Percentiles rank a stretch among this genome's conserved stretches.
Evolutionary conservation across 2,888 invertebrate genomes (phyloP).

Genomic region (Pegoplata infirma): DNA sequence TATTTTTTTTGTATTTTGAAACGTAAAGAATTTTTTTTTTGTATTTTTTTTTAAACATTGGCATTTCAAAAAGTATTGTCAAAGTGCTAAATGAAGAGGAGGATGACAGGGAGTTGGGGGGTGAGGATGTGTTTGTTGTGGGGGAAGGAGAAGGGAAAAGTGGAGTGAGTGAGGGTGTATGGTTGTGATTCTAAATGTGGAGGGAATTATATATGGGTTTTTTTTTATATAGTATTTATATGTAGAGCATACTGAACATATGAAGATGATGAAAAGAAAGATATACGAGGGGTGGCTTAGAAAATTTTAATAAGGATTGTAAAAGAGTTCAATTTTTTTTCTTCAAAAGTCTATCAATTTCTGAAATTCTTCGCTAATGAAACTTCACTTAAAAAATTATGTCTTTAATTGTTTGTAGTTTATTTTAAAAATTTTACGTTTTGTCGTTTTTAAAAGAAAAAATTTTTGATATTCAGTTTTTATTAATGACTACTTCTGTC

Average conservation of each 20-base stretch:
- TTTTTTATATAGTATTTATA: conserved; percentile 50
- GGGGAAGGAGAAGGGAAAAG: neutral
- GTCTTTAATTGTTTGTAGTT: too few species aligned
- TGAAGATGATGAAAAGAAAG: conserved; percentile 3
- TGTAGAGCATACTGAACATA: conserved; percentile 44
- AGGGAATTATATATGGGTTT: conserved; percentile 39
- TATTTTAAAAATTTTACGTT: too few species aligned
- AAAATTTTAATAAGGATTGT: too few species aligned
- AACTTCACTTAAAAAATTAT: too few species aligned
- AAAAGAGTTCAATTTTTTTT: too few species aligned
- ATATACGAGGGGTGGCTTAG: conserved; percentile 16
- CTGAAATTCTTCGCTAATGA: too few species aligned
- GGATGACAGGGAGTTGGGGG: conserved; percentile 22
- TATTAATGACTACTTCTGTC: too few species aligned
- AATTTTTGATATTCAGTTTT: too few species aligned
- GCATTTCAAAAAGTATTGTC: conserved; percentile 61
- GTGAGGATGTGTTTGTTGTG: conserved; percentile 12
- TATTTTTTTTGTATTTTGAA: conserved; percentile 40
- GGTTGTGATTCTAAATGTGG: conserved; percentile 35
- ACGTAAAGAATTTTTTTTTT: conserved; percentile 52
- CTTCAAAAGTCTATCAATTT: too few species aligned
- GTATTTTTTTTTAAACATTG: conserved; percentile 53
- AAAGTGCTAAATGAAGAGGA: conserved; percentile 62
- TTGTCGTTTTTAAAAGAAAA: too few species aligned
- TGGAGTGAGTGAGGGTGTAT: conserved; percentile 14